A percentile compares a stretch with the other conserved stretches of the same genome.
These are phyloP conservation scores for Polylopha cassiicola DNA, from an alignment of 2,888 invertebrate species.

Conservation along the genomic window DNA sequence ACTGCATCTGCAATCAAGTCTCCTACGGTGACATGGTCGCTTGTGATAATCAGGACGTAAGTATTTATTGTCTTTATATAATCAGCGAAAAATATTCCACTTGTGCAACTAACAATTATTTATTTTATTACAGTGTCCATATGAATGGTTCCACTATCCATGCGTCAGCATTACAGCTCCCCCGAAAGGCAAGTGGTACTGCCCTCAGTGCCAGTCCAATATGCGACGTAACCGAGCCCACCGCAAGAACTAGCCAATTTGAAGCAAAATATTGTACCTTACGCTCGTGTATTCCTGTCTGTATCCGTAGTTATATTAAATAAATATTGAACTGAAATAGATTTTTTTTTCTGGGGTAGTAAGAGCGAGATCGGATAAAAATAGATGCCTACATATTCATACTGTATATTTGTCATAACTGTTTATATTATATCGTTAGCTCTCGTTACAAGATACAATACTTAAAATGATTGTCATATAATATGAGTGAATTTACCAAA, in stretches of 20 bases:
- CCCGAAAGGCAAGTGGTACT: slow-evolving; percentile 99
- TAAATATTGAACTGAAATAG: too few relatives aligned
- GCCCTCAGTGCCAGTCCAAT: slow-evolving; percentile 94
- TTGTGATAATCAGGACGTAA: slow-evolving; percentile 97
- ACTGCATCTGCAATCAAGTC: slow-evolving; percentile 97
- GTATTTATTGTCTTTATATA: slow-evolving; percentile 40
- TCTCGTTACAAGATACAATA: too few relatives aligned
- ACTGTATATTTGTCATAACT: too few relatives aligned
- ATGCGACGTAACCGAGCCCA: slow-evolving; percentile 89
- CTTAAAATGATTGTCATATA: too few relatives aligned
- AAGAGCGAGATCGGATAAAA: too few relatives aligned
- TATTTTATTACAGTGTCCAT: slow-evolving; percentile 86
- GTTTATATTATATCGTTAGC: too few relatives aligned
- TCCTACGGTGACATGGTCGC: slow-evolving; percentile 99
- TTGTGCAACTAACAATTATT: background rate
- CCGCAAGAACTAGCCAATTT: slow-evolving; percentile 81
- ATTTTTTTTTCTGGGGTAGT: too few relatives aligned
- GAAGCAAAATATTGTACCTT: background rate
- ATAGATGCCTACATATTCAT: too few relatives aligned
- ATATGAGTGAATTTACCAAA: too few relatives aligned
- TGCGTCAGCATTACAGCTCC: slow-evolving; percentile 97
- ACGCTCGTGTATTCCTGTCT: slow-evolving; percentile 6
- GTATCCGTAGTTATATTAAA: slow-evolving; percentile 3
- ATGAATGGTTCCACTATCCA: slow-evolving; percentile 99
- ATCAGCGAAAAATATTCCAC: slow-evolving; percentile 19